Base-by-base conservation (phyloP, 2,888 invertebrate genomes). In the Eupithecia centaureata region DNA sequence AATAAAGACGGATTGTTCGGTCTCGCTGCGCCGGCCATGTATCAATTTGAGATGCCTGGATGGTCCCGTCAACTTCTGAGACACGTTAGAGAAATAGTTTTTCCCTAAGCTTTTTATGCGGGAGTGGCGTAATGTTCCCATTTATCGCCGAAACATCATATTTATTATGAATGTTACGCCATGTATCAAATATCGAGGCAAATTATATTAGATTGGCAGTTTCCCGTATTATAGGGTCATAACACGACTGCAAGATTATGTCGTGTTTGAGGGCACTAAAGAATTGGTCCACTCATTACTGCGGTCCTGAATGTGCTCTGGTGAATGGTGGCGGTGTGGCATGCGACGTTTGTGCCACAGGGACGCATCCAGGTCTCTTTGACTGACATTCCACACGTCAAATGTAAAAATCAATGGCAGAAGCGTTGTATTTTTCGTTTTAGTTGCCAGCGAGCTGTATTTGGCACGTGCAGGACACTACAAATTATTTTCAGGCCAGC, bases 1-100 rank as follows among this genome's bases (percentile, higher is more conserved):
- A 92, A 92, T 91, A 90, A 89, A 91, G 92, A 91, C 82, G 83
- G 87, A 92, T 92, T 86, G 87, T 86, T 80, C 76, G 78, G 82
- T 82, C 84, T 78, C 78, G 72, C 71, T 74, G 80, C 77, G 78
- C 77, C 80, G 80, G 82, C 79, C 77, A 77, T 79, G 81, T 85
- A 84, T 85, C 85, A 85, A 85, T 84, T 86, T 85, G 73, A 76
- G 77, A 67, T 70, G 58, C 66, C 64, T 65, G 70, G 71, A 73
- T 72, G 72, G 75, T 73, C 75, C 63, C 73, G 63, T 54, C 67
- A 54, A 61, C 33, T 15, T 32, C 42, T 42, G 54, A 1, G 32
- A 38, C 5, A n/a, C 42, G 28, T 42, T 32, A 18, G n/a, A 57
- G 22, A 15, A 57, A 57, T 32, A 30, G 32, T 32, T 57, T 27